Evolutionary conservation across 92 coral and sea anemone species (phyloP).

Genomic region (Epizoanthus stellaris): DNA sequence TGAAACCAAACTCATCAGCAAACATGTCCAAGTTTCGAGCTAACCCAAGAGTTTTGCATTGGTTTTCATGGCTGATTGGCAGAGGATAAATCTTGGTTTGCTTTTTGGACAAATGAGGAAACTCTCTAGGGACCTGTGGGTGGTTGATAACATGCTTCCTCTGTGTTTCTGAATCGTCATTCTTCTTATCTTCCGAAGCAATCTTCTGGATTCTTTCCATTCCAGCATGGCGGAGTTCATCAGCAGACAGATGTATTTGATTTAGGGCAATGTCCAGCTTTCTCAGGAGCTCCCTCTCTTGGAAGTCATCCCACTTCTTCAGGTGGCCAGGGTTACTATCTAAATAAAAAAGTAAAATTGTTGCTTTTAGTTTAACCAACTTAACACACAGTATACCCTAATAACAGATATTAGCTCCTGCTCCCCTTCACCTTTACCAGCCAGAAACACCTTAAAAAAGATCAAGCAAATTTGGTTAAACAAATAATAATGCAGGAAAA

Average conservation of each 20-base stretch:
- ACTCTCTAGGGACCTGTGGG: slow-evolving; percentile 42
- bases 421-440: too few relatives aligned
- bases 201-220: slow-evolving; percentile 5
- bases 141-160: slow-evolving; percentile 13
- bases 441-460: too few relatives aligned
- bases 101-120: slow-evolving; percentile 28
- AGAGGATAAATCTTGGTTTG: slow-evolving; percentile 33
- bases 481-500: too few relatives aligned
- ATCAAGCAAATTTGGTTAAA: too few relatives aligned
- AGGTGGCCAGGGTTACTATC: slow-evolving; percentile 46
- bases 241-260: background rate
- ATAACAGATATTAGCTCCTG: too few relatives aligned
- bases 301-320: slow-evolving; percentile 40
- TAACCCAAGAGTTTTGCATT: slow-evolving; percentile 43
- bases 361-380: too few relatives aligned
- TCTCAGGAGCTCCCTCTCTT: slow-evolving; percentile 45
- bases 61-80: slow-evolving; percentile 51
- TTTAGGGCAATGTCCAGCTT: slow-evolving; percentile 49
- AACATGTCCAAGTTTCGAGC: slow-evolving; percentile 45
- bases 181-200: background rate
- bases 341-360: background rate
- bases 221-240: slow-evolving; percentile 7
- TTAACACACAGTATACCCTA: too few relatives aligned
- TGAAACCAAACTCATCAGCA: slow-evolving; percentile 52
- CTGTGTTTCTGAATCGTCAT: background rate